Evolutionary conservation across 2,888 invertebrate genomes (phyloP).

Genomic region (Nomada ruficornis): DNA sequence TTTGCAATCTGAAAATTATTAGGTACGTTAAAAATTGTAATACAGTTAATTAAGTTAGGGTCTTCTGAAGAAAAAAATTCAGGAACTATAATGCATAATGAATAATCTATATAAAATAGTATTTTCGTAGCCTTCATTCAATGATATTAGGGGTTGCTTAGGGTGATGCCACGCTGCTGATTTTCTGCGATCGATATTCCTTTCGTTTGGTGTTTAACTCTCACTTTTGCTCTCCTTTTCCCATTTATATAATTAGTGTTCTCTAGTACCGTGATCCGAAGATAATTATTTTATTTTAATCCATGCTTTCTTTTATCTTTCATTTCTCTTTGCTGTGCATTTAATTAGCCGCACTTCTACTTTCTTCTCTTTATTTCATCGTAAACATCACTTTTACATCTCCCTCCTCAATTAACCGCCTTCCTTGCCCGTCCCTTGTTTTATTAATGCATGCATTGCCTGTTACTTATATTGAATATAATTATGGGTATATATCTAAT

Average conservation of each 20-base stretch:
- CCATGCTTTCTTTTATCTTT: constrained; percentile 2
- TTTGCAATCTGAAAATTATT: no score
- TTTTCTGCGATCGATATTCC: background rate
- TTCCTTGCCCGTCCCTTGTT: no score
- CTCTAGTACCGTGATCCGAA: background rate
- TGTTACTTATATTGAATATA: background rate
- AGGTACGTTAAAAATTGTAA: no score
- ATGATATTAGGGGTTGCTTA: background rate
- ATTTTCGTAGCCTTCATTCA: background rate
- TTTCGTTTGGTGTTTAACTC: background rate
- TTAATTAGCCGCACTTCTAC: constrained; percentile 25
- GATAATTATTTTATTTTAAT: constrained; percentile 30
- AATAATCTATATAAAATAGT: background rate
- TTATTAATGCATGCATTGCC: background rate
- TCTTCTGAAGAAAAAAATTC: no score
- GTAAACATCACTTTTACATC: constrained; percentile 10
- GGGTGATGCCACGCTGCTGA: background rate
- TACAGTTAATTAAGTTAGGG: no score
- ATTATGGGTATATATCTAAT: background rate
- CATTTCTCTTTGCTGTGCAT: constrained; percentile 10
- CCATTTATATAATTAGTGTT: background rate
- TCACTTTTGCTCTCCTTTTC: background rate
- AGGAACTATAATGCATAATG: no score
- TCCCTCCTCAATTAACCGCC: constrained; percentile 14
- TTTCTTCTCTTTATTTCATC: background rate